phyloP scores from a whole-genome alignment of 2,888 invertebrate genomes.

The Phanerotoma sp. region DNA sequence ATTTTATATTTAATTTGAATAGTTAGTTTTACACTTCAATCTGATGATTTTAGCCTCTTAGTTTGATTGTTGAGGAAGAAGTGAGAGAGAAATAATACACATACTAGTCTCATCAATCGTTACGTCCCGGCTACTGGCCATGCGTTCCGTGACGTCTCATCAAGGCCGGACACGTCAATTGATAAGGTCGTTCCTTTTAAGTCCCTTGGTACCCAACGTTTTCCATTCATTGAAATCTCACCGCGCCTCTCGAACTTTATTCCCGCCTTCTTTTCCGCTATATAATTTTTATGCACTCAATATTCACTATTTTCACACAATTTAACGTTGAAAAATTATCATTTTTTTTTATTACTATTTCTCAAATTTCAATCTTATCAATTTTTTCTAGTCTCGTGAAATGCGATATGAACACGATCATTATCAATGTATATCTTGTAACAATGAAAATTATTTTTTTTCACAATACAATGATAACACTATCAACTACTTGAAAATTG shows the following conservation, averaged over 20 bases:
- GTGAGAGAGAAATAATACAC: not conserved
- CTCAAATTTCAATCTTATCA: too few relatives aligned
- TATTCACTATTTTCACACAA: not conserved
- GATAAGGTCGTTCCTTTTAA: constrained; percentile 56
- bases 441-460: too few relatives aligned
- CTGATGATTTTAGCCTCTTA: not conserved
- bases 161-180: constrained; percentile 53
- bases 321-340: not conserved
- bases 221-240: constrained; percentile 53
- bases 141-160: constrained; percentile 36
- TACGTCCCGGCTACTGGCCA: constrained; percentile 20
- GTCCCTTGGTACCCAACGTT: constrained; percentile 46
- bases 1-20: too few relatives aligned
- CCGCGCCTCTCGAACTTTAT: constrained; percentile 22
- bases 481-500: too few relatives aligned
- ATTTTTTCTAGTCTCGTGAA: too few relatives aligned
- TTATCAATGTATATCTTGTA: too few relatives aligned
- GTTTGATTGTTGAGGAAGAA: not conserved
- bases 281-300: not conserved
- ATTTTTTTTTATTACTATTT: too few relatives aligned
- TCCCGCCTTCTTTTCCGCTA: constrained; percentile 8
- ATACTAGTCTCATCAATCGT: constrained; percentile 9
- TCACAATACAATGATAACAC: too few relatives aligned
- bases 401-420: too few relatives aligned
- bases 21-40: too few relatives aligned